Conservation (phyloP, 1,140 invertebrate species). For the Heterodera schachtii region DNA sequence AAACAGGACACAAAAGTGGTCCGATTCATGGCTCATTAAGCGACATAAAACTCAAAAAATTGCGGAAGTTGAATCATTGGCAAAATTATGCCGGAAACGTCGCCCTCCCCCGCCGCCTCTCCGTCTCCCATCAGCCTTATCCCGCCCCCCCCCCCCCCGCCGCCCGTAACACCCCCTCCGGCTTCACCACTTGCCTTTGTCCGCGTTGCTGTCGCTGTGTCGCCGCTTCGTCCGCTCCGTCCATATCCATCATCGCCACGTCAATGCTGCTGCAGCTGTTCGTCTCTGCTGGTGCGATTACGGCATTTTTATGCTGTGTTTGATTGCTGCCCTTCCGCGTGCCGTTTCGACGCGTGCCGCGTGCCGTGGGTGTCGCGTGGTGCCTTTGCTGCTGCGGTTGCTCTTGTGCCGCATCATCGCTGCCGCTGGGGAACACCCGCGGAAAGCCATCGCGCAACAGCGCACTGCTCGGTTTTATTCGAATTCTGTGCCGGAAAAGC, state of each 20-base stretch:
- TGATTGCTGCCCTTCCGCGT: background rate
- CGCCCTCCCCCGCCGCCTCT: background rate
- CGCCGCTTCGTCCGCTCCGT: background rate
- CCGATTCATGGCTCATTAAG: background rate
- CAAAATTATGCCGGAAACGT: background rate
- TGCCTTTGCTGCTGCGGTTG: background rate
- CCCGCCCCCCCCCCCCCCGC: too few species aligned
- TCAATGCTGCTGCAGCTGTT: background rate
- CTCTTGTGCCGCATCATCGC: background rate
- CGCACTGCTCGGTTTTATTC: constrained; percentile 47
- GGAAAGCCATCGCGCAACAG: constrained; percentile 32
- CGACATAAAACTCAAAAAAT: background rate
- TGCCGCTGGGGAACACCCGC: constrained; percentile 24
- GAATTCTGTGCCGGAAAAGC: constrained; percentile 37
- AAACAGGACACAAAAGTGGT: background rate
- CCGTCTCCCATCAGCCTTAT: background rate
- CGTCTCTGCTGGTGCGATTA: background rate
- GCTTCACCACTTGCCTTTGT: background rate
- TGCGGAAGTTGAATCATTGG: background rate
- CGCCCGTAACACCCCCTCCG: too few species aligned
- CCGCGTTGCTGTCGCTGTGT: background rate
- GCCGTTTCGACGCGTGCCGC: constrained; percentile 8
- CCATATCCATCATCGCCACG: background rate
- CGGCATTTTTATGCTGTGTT: background rate
- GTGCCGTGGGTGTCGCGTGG: background rate